Percentiles rank a stretch among this genome's conserved stretches.
phyloP scores from a whole-genome alignment of 1,140 invertebrate genomes.

The Caenorhabditis inopinata region DNA sequence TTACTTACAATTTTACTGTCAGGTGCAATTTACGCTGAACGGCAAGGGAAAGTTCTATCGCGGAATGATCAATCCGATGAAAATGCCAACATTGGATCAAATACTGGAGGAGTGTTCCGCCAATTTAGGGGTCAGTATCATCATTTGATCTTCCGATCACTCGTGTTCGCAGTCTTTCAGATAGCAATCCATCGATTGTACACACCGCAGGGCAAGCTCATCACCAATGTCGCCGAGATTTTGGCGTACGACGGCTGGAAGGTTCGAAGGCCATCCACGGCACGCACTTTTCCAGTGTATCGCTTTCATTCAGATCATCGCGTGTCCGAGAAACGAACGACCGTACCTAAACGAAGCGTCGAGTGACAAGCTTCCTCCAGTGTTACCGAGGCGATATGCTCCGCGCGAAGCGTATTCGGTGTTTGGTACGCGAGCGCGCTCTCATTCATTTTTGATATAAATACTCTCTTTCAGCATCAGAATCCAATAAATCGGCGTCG shows the following conservation, averaged over 20 bases:
- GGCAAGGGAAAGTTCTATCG: constrained; percentile 44
- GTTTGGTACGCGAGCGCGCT: too few species aligned
- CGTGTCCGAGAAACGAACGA: constrained; percentile 38
- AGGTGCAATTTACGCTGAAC: constrained; percentile 50
- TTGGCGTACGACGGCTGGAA: not conserved
- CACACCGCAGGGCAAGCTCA: constrained; percentile 18
- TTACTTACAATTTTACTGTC: not conserved
- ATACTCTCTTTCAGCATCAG: too few species aligned
- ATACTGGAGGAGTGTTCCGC: constrained; percentile 38
- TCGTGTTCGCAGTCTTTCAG: not conserved
- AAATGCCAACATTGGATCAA: constrained; percentile 39
- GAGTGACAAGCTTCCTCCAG: not conserved
- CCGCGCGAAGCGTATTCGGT: not conserved
- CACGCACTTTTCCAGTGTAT: too few species aligned
- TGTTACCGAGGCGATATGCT: constrained; percentile 13
- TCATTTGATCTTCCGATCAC: too few species aligned
- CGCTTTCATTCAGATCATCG: constrained; percentile 40
- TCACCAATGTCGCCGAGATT: constrained; percentile 31
- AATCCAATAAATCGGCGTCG: not conserved
- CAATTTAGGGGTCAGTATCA: constrained; percentile 41
- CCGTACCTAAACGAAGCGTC: not conserved
- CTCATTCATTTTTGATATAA: too few species aligned
- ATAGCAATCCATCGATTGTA: constrained; percentile 33
- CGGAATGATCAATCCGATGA: constrained; percentile 41
- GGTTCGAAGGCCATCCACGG: too few species aligned